Percentiles rank a stretch among this genome's conserved stretches.
Conservation (phyloP, 1,140 invertebrate genomes). For the Hyphantria cunea region DNA sequence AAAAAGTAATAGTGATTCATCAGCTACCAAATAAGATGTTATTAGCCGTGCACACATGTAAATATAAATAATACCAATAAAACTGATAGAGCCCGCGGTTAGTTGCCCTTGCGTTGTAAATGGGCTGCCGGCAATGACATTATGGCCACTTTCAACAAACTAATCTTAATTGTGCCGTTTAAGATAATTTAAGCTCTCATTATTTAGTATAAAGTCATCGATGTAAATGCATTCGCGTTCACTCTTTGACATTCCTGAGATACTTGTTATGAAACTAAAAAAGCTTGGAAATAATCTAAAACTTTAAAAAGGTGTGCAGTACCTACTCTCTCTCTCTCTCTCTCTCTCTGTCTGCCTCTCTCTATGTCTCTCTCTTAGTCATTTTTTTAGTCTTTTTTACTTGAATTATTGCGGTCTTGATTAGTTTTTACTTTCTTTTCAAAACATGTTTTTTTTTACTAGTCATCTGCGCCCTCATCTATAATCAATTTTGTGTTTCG, state of each 20-base stretch:
- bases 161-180: constrained; percentile 58
- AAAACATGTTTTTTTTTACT: too few relatives aligned
- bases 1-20: constrained; percentile 14
- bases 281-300: too few relatives aligned
- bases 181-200: constrained; percentile 52
- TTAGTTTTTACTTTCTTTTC: too few relatives aligned
- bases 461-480: too few relatives aligned
- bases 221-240: constrained; percentile 10
- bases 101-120: constrained; percentile 42
- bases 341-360: too few relatives aligned
- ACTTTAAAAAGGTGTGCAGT: too few relatives aligned
- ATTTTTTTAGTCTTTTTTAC: too few relatives aligned
- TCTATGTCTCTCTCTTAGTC: too few relatives aligned
- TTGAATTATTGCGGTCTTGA: too few relatives aligned
- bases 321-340: too few relatives aligned
- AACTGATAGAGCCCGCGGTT: constrained; percentile 32
- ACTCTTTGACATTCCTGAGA: constrained; percentile 28
- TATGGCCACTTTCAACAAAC: constrained; percentile 48
- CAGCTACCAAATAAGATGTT: constrained; percentile 20
- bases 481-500: too few relatives aligned
- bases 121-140: constrained; percentile 43
- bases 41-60: constrained; percentile 27
- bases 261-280: constrained; percentile 4
- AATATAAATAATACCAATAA: constrained; percentile 34
- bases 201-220: constrained; percentile 48